phyloP scores from a whole-genome alignment of 2,888 invertebrate genomes.

The Lasius fuliginosus region DNA sequence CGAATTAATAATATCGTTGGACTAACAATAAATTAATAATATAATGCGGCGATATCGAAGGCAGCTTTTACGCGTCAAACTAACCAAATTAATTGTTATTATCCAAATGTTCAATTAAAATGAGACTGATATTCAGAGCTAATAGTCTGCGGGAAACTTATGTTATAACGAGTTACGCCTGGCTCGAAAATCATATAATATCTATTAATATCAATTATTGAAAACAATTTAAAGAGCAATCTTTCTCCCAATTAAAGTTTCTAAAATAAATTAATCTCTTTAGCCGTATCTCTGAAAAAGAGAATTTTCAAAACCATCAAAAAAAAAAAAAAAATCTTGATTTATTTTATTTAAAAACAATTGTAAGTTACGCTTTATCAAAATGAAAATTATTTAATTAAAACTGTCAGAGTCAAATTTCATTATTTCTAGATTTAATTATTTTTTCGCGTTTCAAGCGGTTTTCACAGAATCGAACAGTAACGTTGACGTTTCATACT shows the following conservation, averaged over 20 bases:
- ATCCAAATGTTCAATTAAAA: background rate
- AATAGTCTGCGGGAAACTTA: background rate
- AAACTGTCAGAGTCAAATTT: background rate
- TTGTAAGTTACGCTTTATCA: conserved; percentile 3
- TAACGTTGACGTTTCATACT: background rate
- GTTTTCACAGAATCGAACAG: background rate
- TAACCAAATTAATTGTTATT: conserved; percentile 23
- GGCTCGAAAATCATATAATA: background rate
- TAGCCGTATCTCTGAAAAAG: background rate
- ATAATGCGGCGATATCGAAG: background rate
- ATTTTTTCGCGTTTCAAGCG: background rate
- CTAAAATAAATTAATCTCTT: background rate
- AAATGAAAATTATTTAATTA: conserved; percentile 10
- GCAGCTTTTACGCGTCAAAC: conserved; percentile 3
- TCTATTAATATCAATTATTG: conserved; percentile 25
- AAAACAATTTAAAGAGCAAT: background rate
- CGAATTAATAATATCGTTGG: background rate
- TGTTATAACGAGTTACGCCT: conserved; percentile 6
- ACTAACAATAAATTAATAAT: conserved; percentile 20
- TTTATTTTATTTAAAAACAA: background rate
- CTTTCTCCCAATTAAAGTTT: conserved; percentile 1
- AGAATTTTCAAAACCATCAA: background rate
- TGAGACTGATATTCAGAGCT: background rate
- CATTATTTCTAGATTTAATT: conserved; percentile 9
- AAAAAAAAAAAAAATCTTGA: background rate